Evolutionary conservation across 2,888 invertebrate species (phyloP), one percentile per base, ranked within the genome.

Genomic region (Ornithoptera priamus): DNA sequence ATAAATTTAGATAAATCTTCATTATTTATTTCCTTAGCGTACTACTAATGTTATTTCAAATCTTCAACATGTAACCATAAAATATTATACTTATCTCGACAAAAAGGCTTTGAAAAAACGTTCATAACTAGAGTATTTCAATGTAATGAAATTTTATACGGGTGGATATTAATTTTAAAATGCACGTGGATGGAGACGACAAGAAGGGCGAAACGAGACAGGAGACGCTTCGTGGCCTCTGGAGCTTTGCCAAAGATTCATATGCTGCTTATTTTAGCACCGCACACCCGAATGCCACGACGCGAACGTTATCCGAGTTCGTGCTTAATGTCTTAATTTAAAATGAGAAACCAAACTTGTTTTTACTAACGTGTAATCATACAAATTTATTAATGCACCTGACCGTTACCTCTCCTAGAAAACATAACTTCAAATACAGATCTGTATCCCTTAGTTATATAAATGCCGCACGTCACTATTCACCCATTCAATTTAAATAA

Each of bases 181-280:
- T 66, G 66, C 66, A 70, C 66, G 59, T 62, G 70, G 46, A 70
- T 62, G 50, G 66, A 58, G 61, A 62, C 22, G 64, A 18, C 56
- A 50, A 56, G 60, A 61, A 59, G 66, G 66, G 71, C 77, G 75
- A 78, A 80, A 76, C 81, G 77, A 81, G 81, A 81, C 81, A 80
- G 82, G 81, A 85, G 84, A 85, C 81, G 85, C 83, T 85, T 80
- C 78, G 83, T 81, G 87, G 88, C 88, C 86, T 82, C 88, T 91
- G 91, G 90, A 87, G 65, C 76, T 71, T 60, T 84, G 91, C 91
- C 91, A 92, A 87, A 81, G 77, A 86, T 83, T 87, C 81, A 83
- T 86, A 83, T 85, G 83, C 79, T 82, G 84, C 90, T 87, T 90
- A 90, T 91, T 90, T 90, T 89, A 82, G 88, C 86, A 85, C 89